Evolutionary conservation across 2,888 invertebrate species (phyloP), one percentile per base, ranked within the genome.

Genomic region (Drosophila kambysellisi): DNA sequence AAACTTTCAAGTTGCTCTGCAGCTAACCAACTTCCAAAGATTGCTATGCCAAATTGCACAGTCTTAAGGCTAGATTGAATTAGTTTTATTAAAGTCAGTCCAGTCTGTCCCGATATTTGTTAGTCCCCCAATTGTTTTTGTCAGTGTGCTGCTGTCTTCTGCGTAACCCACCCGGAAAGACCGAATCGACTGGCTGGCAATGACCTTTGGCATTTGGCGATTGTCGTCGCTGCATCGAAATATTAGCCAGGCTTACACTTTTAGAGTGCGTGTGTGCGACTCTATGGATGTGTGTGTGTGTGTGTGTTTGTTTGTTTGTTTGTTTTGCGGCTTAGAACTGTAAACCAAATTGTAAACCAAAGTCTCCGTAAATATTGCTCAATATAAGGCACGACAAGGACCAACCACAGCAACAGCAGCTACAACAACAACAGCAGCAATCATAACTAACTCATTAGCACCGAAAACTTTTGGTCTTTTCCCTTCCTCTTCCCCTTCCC

Each of bases 361-460:
- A 61, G 20, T 20, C 41, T 52, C 37, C 37, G 32, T 37, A 39
- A 30, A 62, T 73, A 73, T 67, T 65, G 59, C 60, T 48, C 66
- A 82, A 72, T 50, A 29, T 15, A 46, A 46, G 4, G 46, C 46
- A 4, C 8, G 25, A 15, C 4, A 43, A 20, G n/a, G 11, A 20
- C 5, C 41, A n/a, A 41, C 41, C n/a, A 41, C 41, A n/a, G 63
- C 65, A 8, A 8, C 32, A 60, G 65, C 72, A 53, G 43, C 17
- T 17, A 12, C 20, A 6, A 43, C 41, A 2, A n/a, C n/a, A 15
- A 51, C 69, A 62, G 53, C 65, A 70, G 67, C 63, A 70, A 77
- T 66, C 74, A 83, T 69, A 83, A 86, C 76, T 74, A 88, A 77
- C 83, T 88, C 87, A 85, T 85, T 85, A 86, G 73, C 83, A 85